Base-by-base conservation (phyloP, 2,888 invertebrate genomes). In the Sinhomidia bicolor region DNA sequence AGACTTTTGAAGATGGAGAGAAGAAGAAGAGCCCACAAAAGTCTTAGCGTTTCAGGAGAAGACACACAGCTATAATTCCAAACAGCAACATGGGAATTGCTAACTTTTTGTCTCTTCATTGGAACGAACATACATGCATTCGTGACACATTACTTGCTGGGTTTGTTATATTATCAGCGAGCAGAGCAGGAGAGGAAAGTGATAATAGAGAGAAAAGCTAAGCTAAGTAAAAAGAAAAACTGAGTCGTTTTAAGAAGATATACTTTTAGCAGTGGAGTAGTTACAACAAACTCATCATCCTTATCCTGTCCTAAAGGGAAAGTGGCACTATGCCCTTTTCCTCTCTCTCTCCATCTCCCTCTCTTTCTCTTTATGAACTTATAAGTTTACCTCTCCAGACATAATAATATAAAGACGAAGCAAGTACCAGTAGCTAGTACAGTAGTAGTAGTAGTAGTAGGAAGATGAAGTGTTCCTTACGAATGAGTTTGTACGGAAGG, bases 21-120 rank as follows among this genome's bases (percentile, higher is more conserved):
- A 41, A 36, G 47, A 17, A 14, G 26, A 47, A 47, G 44, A 74
- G 47, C 36, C 57, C 71, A 57, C 71, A 47, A 83, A 76, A 74
- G 51, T 76, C 51, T 76, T 26, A 23, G 29, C 47, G 47, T 83
- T 44, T 41, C n/a, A 51, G 10, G 36, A 65, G 10, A 47, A 65
- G 60, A 78, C 78, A 85, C 78, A 85, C 44, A 78, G 78, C 62
- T 85, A 78, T 85, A 85, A 85, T 85, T 78, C 85, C 78, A 78
- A 78, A 78, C 47, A 65, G 85, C 76, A 85, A 85, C 85, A 78
- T 78, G 85, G 76, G 85, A 85, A 84, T 84, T 47, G 29, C 71
- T 60, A 81, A 81, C 81, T 83, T 54, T 76, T 83, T 83, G 71
- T 71, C 57, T 76, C 76, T 76, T 84, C 84, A 83, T 71, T 68